Conservation (phyloP, 1,140 invertebrate genomes). For the Sycobia sp. region DNA sequence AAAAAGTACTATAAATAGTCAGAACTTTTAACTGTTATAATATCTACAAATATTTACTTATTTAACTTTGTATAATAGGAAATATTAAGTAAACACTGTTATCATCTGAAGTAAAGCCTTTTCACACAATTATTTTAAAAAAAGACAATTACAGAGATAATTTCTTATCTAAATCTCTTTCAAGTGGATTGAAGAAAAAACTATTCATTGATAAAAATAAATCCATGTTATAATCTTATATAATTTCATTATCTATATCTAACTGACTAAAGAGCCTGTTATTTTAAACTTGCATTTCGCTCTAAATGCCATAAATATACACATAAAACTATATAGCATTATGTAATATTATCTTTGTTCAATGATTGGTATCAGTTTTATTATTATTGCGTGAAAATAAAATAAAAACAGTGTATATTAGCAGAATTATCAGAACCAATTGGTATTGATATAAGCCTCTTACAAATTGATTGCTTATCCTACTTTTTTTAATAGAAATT, state of each 20-base stretch:
- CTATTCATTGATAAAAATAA: not conserved
- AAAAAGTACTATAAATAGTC: not conserved
- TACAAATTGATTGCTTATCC: constrained; percentile 15
- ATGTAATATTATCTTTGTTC: constrained; percentile 38
- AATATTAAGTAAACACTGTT: constrained; percentile 35
- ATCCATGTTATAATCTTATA: not conserved
- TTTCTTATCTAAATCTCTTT: constrained; percentile 16
- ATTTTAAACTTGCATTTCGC: constrained; percentile 15
- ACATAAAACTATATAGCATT: constrained; percentile 28
- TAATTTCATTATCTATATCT: constrained; percentile 8
- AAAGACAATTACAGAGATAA: constrained; percentile 15
- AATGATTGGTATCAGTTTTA: constrained; percentile 32
- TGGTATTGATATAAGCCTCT: constrained; percentile 10
- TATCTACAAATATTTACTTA: constrained; percentile 41
- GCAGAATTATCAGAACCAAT: constrained; percentile 15
- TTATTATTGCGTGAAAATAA: constrained; percentile 34
- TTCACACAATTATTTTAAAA: not conserved
- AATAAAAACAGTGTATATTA: constrained; percentile 19
- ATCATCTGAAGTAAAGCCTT: constrained; percentile 30
- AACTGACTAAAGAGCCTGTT: not conserved
- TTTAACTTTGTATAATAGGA: constrained; percentile 15
- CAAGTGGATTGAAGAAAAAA: not conserved
- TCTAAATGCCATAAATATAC: constrained; percentile 16
- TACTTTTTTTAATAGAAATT: too few relatives aligned
- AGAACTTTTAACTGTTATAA: constrained; percentile 15